Percentiles rank a stretch among this genome's conserved stretches.
Conservation (phyloP, 2,797 vertebrate genomes). For the Nasua narica region DNA sequence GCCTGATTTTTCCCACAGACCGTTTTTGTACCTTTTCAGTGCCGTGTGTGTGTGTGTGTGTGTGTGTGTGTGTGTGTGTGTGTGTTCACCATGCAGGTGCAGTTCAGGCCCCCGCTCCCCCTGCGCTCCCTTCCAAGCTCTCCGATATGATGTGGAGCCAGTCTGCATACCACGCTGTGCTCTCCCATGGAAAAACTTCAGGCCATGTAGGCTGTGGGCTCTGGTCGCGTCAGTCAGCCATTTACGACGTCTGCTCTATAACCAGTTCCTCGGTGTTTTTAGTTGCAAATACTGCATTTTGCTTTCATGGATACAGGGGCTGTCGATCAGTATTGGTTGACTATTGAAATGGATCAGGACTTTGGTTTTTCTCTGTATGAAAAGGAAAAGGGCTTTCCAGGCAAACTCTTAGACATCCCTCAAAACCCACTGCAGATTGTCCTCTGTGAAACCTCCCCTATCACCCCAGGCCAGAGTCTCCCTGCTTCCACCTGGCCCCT, state of each 20-base stretch:
- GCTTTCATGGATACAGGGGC: neutral
- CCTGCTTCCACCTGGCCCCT: neutral
- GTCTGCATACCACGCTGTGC: neutral
- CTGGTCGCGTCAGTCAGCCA: neutral
- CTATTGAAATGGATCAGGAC: neutral
- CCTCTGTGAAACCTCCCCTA: neutral
- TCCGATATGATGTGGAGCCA: no score
- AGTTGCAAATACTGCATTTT: neutral
- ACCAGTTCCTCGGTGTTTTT: neutral
- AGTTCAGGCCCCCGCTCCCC: fast-evolving
- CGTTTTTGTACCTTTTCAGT: neutral
- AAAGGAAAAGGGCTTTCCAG: neutral
- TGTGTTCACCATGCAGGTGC: fast-evolving
- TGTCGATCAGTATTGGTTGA: neutral
- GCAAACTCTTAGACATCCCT: neutral
- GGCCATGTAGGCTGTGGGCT: neutral
- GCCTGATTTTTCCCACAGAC: neutral
- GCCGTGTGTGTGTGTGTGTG: no score
- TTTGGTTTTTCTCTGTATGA: neutral
- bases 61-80: no score
- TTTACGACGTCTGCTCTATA: neutral
- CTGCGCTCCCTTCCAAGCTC: fast-evolving
- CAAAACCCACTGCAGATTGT: neutral
- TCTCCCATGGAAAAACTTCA: neutral
- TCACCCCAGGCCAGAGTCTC: neutral